Percentiles rank a stretch among this genome's conserved stretches.
phyloP scores from a whole-genome alignment of 2,888 invertebrate species.

The Luffia ferchaultella region DNA sequence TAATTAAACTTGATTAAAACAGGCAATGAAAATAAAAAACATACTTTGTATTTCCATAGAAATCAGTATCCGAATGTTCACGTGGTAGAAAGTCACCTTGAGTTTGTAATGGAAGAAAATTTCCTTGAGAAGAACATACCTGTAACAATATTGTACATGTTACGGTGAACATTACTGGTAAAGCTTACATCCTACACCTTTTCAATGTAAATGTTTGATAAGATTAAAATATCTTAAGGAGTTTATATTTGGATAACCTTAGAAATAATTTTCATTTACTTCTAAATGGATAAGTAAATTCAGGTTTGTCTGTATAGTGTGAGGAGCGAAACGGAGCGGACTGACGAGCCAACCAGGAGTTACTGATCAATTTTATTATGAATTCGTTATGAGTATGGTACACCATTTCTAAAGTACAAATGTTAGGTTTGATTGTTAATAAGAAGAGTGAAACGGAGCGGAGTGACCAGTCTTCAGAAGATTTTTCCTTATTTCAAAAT shows the following conservation, averaged over 20 bases:
- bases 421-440: too few species aligned
- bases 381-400: too few species aligned
- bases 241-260: neutral
- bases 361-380: too few species aligned
- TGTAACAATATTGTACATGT: neutral
- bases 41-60: slow-evolving; percentile 27
- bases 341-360: too few species aligned
- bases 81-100: slow-evolving; percentile 19
- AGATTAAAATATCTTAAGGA: neutral
- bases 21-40: neutral
- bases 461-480: too few species aligned
- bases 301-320: too few species aligned
- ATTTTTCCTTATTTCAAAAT: too few species aligned
- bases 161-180: neutral
- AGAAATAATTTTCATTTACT: neutral
- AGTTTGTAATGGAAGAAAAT: neutral
- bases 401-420: too few species aligned
- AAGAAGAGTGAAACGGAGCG: too few species aligned
- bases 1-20: neutral
- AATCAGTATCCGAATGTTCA: slow-evolving; percentile 22
- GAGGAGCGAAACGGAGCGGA: too few species aligned
- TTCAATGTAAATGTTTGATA: neutral
- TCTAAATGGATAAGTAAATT: too few species aligned
- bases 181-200: neutral
- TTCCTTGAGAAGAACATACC: neutral